A percentile compares a stretch with the other conserved stretches of the same genome.
phyloP scores from a whole-genome alignment of 1,140 invertebrate genomes.

The Paracyclopina nana region DNA sequence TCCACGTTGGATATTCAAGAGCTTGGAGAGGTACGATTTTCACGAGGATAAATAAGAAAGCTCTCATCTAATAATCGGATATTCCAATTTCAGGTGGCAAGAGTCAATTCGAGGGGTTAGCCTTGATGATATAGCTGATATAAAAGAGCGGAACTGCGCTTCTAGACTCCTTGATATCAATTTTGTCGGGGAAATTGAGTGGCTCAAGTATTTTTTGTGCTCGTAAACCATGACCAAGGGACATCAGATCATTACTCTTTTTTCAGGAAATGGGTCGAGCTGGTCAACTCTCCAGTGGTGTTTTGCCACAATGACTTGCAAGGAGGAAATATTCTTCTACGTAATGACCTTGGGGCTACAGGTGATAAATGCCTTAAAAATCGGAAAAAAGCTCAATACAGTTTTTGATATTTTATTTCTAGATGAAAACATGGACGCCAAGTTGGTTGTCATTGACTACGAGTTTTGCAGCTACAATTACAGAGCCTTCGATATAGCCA shows the following conservation, averaged over 20 bases:
- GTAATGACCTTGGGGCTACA: constrained; percentile 21
- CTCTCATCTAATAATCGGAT: too few species aligned
- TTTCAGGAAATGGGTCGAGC: constrained; percentile 27
- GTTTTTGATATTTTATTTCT: too few species aligned
- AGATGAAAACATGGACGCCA: constrained; percentile 32
- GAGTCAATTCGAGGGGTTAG: constrained; percentile 24
- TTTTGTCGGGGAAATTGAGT: background rate
- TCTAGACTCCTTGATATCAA: background rate
- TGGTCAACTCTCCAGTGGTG: constrained; percentile 51
- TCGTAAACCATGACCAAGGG: background rate
- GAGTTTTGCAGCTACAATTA: constrained; percentile 89
- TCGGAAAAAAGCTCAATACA: background rate
- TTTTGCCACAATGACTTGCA: constrained; percentile 97
- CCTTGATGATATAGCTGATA: constrained; percentile 13
- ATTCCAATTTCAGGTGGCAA: too few species aligned
- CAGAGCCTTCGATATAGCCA: constrained; percentile 80
- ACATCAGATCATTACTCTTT: background rate
- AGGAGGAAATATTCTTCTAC: constrained; percentile 48
- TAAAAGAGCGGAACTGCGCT: background rate
- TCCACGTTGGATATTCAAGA: constrained; percentile 78
- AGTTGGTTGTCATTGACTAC: constrained; percentile 51
- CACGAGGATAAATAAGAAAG: too few species aligned
- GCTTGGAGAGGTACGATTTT: constrained; percentile 32
- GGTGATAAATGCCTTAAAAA: constrained; percentile 20
- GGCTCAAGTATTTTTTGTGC: constrained; percentile 7